These are phyloP conservation scores for Nemotelus nigrinus DNA, from an alignment of 2,888 invertebrate genomes.

Conservation along the genomic window DNA sequence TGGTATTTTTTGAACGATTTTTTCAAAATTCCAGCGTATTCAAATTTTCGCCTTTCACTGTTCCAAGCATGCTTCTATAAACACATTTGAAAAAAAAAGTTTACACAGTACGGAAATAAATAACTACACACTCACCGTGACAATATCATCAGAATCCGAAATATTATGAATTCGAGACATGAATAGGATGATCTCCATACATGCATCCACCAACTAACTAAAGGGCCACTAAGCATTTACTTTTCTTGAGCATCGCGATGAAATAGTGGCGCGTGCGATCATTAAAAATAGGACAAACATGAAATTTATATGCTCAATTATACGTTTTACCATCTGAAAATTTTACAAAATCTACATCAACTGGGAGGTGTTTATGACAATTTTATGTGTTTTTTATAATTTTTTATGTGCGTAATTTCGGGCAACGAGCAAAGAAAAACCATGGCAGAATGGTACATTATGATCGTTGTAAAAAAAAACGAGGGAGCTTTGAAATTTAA, in stretches of 20 bases:
- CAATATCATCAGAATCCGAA: no score
- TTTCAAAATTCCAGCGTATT: no score
- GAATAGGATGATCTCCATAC: no score
- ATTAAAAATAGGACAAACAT: conserved; percentile 44
- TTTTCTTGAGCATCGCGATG: neutral
- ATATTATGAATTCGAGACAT: no score
- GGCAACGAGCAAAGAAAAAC: neutral
- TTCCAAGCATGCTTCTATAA: no score
- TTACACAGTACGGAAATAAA: conserved; percentile 31
- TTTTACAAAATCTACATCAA: conserved; percentile 26
- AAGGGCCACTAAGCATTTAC: neutral
- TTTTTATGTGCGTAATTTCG: conserved; percentile 33
- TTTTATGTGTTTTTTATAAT: conserved; percentile 42
- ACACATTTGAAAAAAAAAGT: neutral
- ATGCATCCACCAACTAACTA: no score
- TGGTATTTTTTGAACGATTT: no score
- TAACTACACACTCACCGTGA: neutral
- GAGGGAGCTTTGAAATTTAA: no score
- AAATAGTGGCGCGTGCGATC: conserved; percentile 37
- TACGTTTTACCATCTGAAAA: conserved; percentile 13
- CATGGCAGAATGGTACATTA: no score
- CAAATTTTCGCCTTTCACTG: no score
- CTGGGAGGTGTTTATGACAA: conserved; percentile 44
- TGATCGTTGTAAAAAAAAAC: no score
- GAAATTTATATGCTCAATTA: conserved; percentile 46